Evolutionary conservation across 2,888 invertebrate species (phyloP), one percentile per base, ranked within the genome.

Genomic region (Acanthosoma haemorrhoidale): DNA sequence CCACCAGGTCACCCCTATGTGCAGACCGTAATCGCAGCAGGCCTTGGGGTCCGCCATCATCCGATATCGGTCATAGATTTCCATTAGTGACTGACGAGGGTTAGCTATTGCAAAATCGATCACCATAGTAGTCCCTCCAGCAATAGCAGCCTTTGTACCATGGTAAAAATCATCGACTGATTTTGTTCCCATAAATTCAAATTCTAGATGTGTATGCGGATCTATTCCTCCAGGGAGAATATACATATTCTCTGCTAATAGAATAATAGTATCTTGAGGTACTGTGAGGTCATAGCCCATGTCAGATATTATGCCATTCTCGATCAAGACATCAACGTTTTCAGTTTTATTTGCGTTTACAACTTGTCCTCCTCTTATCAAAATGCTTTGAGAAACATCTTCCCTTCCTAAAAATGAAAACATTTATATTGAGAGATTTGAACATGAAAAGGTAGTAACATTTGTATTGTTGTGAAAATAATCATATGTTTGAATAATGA

Each of bases 91-190:
- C 78, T 94, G 92, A 1, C 90, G 91, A 77, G 88, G 88, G 72
- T 85, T 84, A 0, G 94, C 94, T 70, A 94, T 82, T 18, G 89
- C 95, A 80, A 94, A 95, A 81, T 96, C 95, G 80, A 96, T 91
- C 77, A 98, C 91, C 86, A 94, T 97, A 9, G 99, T 99, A 57
- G 98, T 99, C 67, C 98, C 99, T 34, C 99, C 99, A 70, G 97
- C 96, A 3, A 99, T 84, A 0, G 97, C 98, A 0, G 98, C 98
- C 78, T 91, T 91, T 39, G 98, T 98, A 68, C 99, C 99, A 79
- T 89, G 88, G 80, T 98, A 97, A 83, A 98, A 99, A 82, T 97
- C 97, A 81, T 99, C 99, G 5, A 90, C 90, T 2, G 93, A 84
- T 77, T 84, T 87, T 0, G 91, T 88, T 8, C 94, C 96, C 72